phyloP scores from a whole-genome alignment of 2,797 vertebrate genomes.

The Pipistrellus nathusii region DNA sequence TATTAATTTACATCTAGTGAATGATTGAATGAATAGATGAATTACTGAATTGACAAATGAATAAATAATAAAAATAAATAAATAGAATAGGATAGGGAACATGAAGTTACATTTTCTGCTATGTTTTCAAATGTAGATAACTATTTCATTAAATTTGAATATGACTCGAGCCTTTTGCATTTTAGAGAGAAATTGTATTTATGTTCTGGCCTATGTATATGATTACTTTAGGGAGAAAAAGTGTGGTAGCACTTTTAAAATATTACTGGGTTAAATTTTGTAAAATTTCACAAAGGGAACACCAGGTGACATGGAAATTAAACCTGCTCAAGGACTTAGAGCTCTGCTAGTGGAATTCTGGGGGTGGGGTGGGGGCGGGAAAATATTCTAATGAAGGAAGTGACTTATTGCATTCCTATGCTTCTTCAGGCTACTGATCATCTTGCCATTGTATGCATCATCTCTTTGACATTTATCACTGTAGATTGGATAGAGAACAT shows the following conservation, averaged over 20 bases:
- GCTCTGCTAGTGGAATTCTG: slow-evolving; percentile 13
- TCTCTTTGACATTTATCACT: slow-evolving; percentile 12
- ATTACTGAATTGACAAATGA: neutral
- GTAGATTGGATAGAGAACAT: neutral
- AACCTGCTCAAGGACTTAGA: slow-evolving; percentile 47
- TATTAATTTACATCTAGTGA: neutral
- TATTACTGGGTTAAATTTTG: slow-evolving; percentile 19
- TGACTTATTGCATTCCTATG: slow-evolving; percentile 37
- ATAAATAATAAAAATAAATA: neutral
- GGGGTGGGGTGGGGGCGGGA: neutral
- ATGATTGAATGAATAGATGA: neutral
- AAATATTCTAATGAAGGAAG: slow-evolving; percentile 69
- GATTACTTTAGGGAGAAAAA: neutral
- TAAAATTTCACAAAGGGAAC: neutral
- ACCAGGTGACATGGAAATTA: slow-evolving; percentile 28
- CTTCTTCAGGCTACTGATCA: neutral
- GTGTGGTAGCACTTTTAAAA: slow-evolving; percentile 3
- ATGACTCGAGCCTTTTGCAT: neutral
- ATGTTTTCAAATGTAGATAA: neutral
- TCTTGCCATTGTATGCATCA: neutral
- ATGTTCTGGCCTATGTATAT: neutral
- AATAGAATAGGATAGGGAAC: neutral
- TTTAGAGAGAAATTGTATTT: neutral
- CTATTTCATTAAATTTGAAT: neutral
- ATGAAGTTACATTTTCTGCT: neutral